Conservation (phyloP, 2,888 invertebrate species). For the Plagodis dolabraria region DNA sequence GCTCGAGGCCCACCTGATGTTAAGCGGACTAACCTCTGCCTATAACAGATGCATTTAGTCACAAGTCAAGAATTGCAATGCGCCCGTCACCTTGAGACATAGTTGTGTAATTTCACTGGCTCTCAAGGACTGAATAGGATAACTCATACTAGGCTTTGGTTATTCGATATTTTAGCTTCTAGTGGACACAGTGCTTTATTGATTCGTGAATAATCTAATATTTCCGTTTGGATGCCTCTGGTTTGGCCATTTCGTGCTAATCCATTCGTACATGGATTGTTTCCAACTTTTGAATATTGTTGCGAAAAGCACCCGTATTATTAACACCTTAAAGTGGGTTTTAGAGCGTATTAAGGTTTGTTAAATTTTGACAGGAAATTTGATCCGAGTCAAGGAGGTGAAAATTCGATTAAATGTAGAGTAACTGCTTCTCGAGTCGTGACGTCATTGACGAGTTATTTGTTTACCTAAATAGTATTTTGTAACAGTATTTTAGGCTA, state of each 20-base stretch:
- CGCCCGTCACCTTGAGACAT: too few relatives aligned
- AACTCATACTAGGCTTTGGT: too few relatives aligned
- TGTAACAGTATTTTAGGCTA: too few relatives aligned
- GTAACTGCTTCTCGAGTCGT: too few relatives aligned
- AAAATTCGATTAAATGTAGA: conserved; percentile 11
- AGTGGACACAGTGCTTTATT: conserved; percentile 38
- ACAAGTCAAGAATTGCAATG: too few relatives aligned
- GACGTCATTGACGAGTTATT: too few relatives aligned
- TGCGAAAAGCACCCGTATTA: conserved; percentile 7
- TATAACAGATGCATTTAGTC: too few relatives aligned
- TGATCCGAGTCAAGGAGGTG: conserved; percentile 16
- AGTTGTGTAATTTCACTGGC: too few relatives aligned
- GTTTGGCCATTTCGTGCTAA: conserved; percentile 40
- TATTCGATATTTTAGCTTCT: not conserved
- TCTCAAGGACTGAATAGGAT: too few relatives aligned
- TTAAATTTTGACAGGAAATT: conserved; percentile 14
- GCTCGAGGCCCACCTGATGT: too few relatives aligned
- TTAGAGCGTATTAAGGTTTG: not conserved
- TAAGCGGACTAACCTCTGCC: too few relatives aligned
- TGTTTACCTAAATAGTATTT: too few relatives aligned
- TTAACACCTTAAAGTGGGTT: not conserved
- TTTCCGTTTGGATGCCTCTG: conserved; percentile 46
- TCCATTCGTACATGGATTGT: conserved; percentile 34
- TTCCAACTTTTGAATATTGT: conserved; percentile 10
- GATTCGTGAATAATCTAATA: conserved; percentile 57